These are phyloP conservation scores for Eclectus roratus DNA, from an alignment of 2,113 vertebrate genomes.

Conservation along the genomic window DNA sequence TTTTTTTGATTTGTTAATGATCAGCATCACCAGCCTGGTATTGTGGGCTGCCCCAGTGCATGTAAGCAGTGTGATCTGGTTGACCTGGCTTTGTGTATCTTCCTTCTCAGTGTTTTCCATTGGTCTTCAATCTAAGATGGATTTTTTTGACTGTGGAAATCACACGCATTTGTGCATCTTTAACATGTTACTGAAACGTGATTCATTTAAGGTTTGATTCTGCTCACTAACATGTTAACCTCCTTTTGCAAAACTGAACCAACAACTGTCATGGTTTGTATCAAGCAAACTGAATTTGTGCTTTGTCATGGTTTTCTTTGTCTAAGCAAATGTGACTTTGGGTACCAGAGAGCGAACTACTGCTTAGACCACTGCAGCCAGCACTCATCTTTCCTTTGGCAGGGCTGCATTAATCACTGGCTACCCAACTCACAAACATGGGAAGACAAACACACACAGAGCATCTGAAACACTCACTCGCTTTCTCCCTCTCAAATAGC, in stretches of 20 bases:
- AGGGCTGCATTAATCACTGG: slow-evolving; percentile 46
- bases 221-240: neutral
- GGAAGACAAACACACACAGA: slow-evolving; percentile 81
- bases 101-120: neutral
- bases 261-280: neutral
- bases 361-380: neutral
- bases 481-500: slow-evolving; percentile 80
- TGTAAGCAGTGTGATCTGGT: rapidly evolving
- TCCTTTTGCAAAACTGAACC: neutral
- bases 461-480: slow-evolving; percentile 78
- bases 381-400: neutral
- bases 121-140: neutral
- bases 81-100: neutral
- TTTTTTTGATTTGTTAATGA: neutral
- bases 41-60: neutral
- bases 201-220: too few relatives aligned
- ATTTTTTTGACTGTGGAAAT: neutral
- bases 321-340: neutral
- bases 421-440: slow-evolving; percentile 77
- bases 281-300: neutral
- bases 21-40: neutral
- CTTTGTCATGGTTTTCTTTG: neutral
- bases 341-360: neutral
- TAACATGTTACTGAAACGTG: rapidly evolving
- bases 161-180: neutral